phyloP scores from a whole-genome alignment of 2,113 vertebrate genomes.

The Bothrops jararaca region DNA sequence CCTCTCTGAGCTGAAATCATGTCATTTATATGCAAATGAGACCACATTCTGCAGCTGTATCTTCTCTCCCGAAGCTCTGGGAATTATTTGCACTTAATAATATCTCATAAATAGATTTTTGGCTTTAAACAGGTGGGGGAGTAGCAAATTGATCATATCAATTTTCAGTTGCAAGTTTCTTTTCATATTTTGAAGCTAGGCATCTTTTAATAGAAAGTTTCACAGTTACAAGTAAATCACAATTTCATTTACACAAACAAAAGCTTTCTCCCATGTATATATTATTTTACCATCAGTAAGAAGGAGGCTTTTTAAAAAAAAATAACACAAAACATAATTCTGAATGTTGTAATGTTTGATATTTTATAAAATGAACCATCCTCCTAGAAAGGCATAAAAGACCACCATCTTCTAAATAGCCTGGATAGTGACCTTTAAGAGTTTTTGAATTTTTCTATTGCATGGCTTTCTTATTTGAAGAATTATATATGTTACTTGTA shows the following conservation, averaged over 20 bases:
- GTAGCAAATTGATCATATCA: conserved; percentile 59
- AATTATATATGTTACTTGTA: neutral
- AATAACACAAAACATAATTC: neutral
- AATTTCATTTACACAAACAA: conserved; percentile 59
- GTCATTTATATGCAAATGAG: conserved; percentile 83
- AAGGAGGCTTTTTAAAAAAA: neutral
- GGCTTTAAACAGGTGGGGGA: conserved; percentile 61
- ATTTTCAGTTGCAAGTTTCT: conserved; percentile 69
- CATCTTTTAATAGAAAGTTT: conserved; percentile 68
- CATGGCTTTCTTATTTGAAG: neutral
- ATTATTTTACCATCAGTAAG: conserved; percentile 2
- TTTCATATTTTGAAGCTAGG: conserved; percentile 67
- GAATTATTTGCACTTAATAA: conserved; percentile 83
- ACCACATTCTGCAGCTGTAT: conserved; percentile 69
- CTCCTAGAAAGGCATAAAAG: neutral
- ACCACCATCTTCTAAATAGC: neutral
- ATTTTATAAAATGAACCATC: neutral
- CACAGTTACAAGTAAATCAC: conserved; percentile 61
- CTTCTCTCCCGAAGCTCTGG: conserved; percentile 67
- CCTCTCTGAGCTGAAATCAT: conserved; percentile 74
- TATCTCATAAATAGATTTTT: conserved; percentile 77
- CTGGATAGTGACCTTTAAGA: neutral
- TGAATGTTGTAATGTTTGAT: conserved; percentile 8
- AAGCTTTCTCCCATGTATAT: conserved; percentile 30
- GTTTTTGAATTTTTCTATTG: neutral